Percentiles rank a stretch among this genome's conserved stretches.
Conservation (phyloP, 2,113 vertebrate genomes). For the Spea bombifrons region DNA sequence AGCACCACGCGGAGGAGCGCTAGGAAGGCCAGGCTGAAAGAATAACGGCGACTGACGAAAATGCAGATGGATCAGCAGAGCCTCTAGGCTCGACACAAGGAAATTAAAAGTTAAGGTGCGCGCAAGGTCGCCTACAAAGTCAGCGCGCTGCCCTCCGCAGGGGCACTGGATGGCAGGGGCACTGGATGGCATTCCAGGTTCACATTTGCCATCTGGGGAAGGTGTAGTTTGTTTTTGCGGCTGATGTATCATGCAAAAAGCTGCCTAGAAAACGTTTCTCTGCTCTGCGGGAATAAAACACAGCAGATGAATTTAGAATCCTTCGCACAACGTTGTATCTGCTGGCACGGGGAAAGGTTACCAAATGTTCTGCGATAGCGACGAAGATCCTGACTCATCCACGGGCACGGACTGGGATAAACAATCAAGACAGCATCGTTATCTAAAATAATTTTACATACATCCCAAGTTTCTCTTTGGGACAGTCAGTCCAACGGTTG, state of each 20-base stretch:
- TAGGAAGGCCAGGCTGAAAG: slow-evolving; percentile 54
- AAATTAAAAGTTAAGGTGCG: slow-evolving; percentile 39
- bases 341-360: no score
- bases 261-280: not conserved
- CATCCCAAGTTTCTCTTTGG: no score
- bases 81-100: slow-evolving; percentile 60
- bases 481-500: no score
- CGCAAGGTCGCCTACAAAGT: slow-evolving; percentile 56
- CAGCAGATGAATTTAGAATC: not conserved
- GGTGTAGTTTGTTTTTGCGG: slow-evolving; percentile 48
- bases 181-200: slow-evolving; percentile 53
- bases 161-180: slow-evolving; percentile 54
- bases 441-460: no score
- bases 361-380: no score
- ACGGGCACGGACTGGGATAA: no score
- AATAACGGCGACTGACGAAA: slow-evolving; percentile 57
- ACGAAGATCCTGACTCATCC: no score
- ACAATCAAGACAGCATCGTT: no score
- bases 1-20: slow-evolving; percentile 3
- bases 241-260: not conserved
- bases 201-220: slow-evolving; percentile 57
- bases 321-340: no score
- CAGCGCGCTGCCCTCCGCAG: slow-evolving; percentile 51
- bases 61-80: slow-evolving; percentile 62
- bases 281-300: not conserved